Evolutionary conservation across 2,113 vertebrate species (phyloP).

Genomic region (Albula goreensis): DNA sequence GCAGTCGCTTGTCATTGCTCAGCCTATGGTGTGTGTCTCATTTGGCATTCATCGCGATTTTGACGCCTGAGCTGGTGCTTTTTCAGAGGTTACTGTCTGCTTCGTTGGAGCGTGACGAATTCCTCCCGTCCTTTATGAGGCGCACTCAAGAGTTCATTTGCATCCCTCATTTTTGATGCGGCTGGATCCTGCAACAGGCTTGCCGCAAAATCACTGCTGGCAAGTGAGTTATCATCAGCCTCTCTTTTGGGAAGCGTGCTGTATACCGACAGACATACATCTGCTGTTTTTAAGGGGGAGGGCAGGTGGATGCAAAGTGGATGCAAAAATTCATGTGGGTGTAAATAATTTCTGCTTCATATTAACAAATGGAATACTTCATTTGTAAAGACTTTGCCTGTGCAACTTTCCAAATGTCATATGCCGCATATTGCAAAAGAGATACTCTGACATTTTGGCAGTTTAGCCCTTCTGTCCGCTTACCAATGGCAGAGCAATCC

Average conservation of each 20-base stretch:
- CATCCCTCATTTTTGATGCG: neutral
- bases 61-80: neutral
- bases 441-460: neutral
- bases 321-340: neutral
- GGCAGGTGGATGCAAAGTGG: neutral
- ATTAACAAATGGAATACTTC: neutral
- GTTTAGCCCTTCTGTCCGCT: no score
- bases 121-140: neutral
- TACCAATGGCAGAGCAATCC: no score
- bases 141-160: neutral
- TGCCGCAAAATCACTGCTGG: neutral
- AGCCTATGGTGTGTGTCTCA: slow-evolving; percentile 20
- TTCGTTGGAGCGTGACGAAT: slow-evolving; percentile 9
- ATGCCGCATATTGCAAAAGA: neutral
- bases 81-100: neutral
- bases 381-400: neutral
- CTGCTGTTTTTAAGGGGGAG: neutral
- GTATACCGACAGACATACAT: no score
- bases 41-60: slow-evolving; percentile 5
- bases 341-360: neutral
- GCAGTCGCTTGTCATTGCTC: neutral
- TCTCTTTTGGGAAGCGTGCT: neutral
- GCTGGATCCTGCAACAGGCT: neutral
- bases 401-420: neutral
- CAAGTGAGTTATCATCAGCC: neutral